Percentiles rank a stretch among this genome's conserved stretches.
Evolutionary conservation across 1,140 invertebrate genomes (phyloP).

Genomic region (Macrobrachium rosenbergii): DNA sequence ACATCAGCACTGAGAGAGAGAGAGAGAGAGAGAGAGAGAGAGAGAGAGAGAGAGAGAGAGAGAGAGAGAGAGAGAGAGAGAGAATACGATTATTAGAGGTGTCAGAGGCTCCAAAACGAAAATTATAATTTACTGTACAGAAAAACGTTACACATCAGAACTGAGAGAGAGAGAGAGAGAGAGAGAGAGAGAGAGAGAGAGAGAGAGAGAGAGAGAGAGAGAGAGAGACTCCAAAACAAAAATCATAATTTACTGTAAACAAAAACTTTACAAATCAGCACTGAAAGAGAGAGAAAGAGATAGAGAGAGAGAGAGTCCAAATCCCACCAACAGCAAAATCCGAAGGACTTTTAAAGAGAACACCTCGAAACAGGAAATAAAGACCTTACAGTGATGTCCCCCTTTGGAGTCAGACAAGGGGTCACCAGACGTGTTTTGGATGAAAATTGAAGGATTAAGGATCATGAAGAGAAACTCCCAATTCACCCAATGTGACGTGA

Average conservation of each 20-base stretch:
- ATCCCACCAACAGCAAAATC: too few species aligned
- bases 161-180: not conserved
- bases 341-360: not conserved
- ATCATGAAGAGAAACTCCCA: too few species aligned
- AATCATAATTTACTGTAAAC: too few species aligned
- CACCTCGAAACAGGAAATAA: not conserved
- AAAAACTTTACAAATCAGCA: too few species aligned
- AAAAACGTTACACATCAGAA: too few species aligned
- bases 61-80: not conserved
- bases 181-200: not conserved
- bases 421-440: too few species aligned
- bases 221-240: too few species aligned
- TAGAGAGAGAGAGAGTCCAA: not conserved
- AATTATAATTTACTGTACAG: too few species aligned
- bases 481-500: too few species aligned
- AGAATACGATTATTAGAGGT: not conserved
- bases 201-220: not conserved
- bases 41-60: not conserved
- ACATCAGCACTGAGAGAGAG: not conserved
- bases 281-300: not conserved
- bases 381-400: not conserved
- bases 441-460: too few species aligned
- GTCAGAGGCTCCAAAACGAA: too few species aligned
- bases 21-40: not conserved
- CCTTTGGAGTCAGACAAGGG: too few species aligned